Conservation (phyloP, 2,797 vertebrate genomes). For the Pseudopleuronectes americanus region DNA sequence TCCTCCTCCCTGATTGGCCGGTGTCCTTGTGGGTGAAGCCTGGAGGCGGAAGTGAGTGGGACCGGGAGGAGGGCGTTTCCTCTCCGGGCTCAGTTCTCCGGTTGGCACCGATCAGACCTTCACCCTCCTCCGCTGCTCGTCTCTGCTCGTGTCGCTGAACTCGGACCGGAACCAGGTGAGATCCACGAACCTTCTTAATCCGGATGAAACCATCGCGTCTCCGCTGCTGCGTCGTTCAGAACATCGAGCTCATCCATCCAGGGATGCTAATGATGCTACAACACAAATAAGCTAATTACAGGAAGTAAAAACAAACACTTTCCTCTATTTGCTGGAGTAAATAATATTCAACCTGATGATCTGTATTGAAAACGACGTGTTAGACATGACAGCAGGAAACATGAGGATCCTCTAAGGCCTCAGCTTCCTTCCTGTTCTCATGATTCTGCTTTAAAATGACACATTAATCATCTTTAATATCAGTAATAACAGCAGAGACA, state of each 20-base stretch:
- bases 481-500: too few relatives aligned
- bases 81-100: neutral
- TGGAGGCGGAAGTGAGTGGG: conserved; percentile 24
- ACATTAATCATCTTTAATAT: neutral
- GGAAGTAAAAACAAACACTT: too few relatives aligned
- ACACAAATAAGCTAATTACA: too few relatives aligned
- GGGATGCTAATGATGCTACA: too few relatives aligned
- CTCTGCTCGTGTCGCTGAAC: neutral
- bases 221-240: too few relatives aligned
- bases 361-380: too few relatives aligned
- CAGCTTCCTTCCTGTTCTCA: too few relatives aligned
- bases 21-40: neutral
- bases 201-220: too few relatives aligned
- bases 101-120: neutral
- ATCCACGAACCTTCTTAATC: neutral
- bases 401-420: too few relatives aligned
- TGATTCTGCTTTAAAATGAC: neutral
- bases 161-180: conserved; percentile 49
- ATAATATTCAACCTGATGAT: too few relatives aligned
- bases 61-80: neutral
- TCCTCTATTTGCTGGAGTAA: too few relatives aligned
- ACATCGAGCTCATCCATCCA: too few relatives aligned
- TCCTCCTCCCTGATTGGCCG: conserved; percentile 66
- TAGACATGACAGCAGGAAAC: neutral
- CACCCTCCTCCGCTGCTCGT: neutral